A percentile compares a stretch with the other conserved stretches of the same genome.
Conservation (phyloP, 2,797 vertebrate species). For the Sebastes hubbsi region DNA sequence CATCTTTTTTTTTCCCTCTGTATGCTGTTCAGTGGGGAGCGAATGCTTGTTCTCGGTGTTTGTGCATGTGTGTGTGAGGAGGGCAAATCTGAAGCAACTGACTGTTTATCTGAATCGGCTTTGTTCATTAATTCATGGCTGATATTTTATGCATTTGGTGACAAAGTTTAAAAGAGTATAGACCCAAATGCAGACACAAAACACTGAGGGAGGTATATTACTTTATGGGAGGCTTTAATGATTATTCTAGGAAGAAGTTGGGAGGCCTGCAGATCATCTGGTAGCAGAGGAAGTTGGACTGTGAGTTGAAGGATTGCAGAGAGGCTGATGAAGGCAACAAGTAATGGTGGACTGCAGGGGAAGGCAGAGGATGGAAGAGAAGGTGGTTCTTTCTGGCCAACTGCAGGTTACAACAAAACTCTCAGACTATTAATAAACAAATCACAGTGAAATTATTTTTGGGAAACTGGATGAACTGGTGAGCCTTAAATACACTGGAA, state of each 20-base stretch:
- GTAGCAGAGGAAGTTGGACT: neutral
- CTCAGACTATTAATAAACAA: neutral
- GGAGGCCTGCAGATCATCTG: slow-evolving; percentile 17
- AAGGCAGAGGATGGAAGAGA: neutral
- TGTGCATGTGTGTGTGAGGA: slow-evolving; percentile 56
- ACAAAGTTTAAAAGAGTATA: slow-evolving; percentile 66
- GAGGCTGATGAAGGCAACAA: slow-evolving; percentile 1
- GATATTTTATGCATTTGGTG: slow-evolving; percentile 80
- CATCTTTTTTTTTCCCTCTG: slow-evolving; percentile 69
- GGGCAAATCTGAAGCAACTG: slow-evolving; percentile 68
- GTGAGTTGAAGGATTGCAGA: neutral
- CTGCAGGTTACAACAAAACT: neutral
- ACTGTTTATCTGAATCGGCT: slow-evolving; percentile 81
- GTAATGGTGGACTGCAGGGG: neutral
- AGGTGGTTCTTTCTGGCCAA: neutral
- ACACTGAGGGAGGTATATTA: slow-evolving; percentile 22
- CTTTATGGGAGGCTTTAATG: slow-evolving; percentile 38
- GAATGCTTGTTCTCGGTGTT: slow-evolving; percentile 67
- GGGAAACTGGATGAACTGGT: neutral
- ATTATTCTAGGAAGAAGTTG: slow-evolving; percentile 39
- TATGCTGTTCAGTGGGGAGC: slow-evolving; percentile 68
- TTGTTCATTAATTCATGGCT: slow-evolving; percentile 87
- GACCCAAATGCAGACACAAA: slow-evolving; percentile 55
- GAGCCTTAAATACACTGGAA: neutral
- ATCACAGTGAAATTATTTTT: neutral